These are phyloP conservation scores for Manis pentadactyla DNA, from an alignment of 2,797 vertebrate genomes.

Conservation along the genomic window DNA sequence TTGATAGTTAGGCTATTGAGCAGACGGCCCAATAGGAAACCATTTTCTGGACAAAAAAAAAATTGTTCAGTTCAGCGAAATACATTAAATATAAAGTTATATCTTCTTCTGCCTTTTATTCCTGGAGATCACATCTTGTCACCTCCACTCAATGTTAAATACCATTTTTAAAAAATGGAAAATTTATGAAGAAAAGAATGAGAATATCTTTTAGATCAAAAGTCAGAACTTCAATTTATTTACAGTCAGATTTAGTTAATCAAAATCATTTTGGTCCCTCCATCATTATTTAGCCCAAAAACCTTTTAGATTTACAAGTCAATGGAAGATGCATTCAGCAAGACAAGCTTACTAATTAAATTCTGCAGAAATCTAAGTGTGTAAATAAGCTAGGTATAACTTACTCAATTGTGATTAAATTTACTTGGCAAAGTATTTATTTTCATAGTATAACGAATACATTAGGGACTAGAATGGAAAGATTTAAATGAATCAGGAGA, in stretches of 20 bases:
- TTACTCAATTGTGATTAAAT: constrained; percentile 59
- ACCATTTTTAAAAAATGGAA: constrained; percentile 62
- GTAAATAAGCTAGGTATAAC: constrained; percentile 21
- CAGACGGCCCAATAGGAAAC: neutral
- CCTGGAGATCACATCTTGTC: constrained; percentile 39
- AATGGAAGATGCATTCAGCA: constrained; percentile 29
- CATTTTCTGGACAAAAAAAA: neutral
- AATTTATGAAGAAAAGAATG: constrained; percentile 64
- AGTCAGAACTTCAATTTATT: constrained; percentile 70
- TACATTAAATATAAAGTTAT: constrained; percentile 1
- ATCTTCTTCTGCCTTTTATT: neutral
- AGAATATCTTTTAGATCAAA: constrained; percentile 55
- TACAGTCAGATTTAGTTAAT: constrained; percentile 61
- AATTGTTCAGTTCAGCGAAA: neutral
- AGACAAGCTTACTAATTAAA: constrained; percentile 67
- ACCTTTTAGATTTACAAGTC: constrained; percentile 53
- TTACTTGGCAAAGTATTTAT: constrained; percentile 68
- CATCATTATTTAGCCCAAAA: constrained; percentile 58
- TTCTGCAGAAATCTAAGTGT: constrained; percentile 41
- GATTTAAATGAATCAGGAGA: constrained; percentile 49
- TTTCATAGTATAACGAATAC: constrained; percentile 57
- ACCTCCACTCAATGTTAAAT: constrained; percentile 34
- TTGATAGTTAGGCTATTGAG: neutral
- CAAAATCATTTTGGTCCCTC: constrained; percentile 59
- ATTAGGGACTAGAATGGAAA: constrained; percentile 1